Evolutionary conservation across 2,797 vertebrate species (phyloP).

Genomic region (Sphenopsis melanotis): DNA sequence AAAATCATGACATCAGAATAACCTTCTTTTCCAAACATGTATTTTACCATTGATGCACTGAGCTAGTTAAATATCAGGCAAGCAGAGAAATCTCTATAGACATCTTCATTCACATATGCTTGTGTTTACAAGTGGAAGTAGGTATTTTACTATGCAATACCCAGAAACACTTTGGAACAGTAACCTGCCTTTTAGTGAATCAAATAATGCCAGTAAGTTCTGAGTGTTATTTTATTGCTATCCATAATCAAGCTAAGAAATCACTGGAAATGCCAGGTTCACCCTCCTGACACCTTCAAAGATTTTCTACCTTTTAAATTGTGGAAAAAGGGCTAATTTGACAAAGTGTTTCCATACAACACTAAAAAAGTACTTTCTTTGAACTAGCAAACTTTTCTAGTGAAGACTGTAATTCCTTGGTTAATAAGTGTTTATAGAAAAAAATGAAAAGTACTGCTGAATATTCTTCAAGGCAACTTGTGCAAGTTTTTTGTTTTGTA

Average conservation of each 20-base stretch:
- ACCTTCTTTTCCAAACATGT: background rate
- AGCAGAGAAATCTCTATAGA: rapidly evolving
- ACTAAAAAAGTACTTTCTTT: background rate
- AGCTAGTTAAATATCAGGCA: background rate
- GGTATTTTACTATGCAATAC: background rate
- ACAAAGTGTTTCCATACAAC: background rate
- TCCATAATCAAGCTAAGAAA: background rate
- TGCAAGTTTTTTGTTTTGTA: background rate
- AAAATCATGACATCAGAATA: background rate
- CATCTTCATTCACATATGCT: background rate
- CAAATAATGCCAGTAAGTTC: background rate
- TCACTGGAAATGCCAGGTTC: background rate
- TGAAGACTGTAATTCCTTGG: background rate
- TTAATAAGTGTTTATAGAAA: background rate
- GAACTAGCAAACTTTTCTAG: background rate
- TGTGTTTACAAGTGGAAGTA: background rate
- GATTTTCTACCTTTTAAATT: background rate
- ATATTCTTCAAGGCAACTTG: background rate
- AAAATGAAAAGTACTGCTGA: background rate
- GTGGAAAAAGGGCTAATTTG: background rate
- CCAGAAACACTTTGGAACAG: background rate
- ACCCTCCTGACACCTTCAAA: background rate
- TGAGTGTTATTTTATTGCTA: background rate
- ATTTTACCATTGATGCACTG: rapidly evolving
- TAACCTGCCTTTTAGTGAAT: background rate